Evolutionary conservation across 1,140 invertebrate genomes (phyloP).

Genomic region (Solenopsis fugax): DNA sequence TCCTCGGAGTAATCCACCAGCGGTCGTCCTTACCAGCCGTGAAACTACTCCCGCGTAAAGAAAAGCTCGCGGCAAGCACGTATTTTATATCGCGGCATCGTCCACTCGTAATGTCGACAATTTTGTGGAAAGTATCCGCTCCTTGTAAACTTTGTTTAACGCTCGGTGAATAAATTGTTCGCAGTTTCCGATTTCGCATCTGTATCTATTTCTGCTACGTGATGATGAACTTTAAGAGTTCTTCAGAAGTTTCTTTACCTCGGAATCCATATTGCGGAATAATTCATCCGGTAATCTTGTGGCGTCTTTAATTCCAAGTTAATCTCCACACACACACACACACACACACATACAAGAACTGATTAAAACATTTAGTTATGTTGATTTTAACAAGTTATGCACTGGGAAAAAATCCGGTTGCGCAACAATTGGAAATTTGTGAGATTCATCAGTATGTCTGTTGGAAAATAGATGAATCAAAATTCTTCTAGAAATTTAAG

Average conservation of each 20-base stretch:
- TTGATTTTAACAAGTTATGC: too few species aligned
- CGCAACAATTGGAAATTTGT: too few species aligned
- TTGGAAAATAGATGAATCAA: too few species aligned
- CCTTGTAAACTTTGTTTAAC: conserved; percentile 30
- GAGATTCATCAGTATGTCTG: too few species aligned
- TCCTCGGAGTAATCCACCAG: not conserved
- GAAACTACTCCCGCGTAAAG: not conserved
- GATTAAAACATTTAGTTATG: too few species aligned
- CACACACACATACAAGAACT: not conserved
- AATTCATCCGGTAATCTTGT: not conserved
- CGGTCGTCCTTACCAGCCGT: too few species aligned
- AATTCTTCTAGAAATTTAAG: too few species aligned
- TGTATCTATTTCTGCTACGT: not conserved
- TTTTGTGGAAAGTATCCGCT: not conserved
- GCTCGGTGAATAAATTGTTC: conserved; percentile 13
- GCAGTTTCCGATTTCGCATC: not conserved
- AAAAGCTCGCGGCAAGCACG: not conserved
- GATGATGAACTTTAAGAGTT: not conserved
- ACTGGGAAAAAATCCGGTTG: too few species aligned
- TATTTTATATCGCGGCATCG: conserved; percentile 30
- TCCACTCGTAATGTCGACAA: conserved; percentile 9
- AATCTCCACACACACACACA: not conserved
- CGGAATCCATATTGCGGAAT: not conserved
- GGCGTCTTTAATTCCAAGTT: not conserved
- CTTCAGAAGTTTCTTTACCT: not conserved